Percentiles rank a stretch among this genome's conserved stretches.
These are phyloP conservation scores for Phortica okadai DNA, from an alignment of 2,888 invertebrate species.

Conservation along the genomic window DNA sequence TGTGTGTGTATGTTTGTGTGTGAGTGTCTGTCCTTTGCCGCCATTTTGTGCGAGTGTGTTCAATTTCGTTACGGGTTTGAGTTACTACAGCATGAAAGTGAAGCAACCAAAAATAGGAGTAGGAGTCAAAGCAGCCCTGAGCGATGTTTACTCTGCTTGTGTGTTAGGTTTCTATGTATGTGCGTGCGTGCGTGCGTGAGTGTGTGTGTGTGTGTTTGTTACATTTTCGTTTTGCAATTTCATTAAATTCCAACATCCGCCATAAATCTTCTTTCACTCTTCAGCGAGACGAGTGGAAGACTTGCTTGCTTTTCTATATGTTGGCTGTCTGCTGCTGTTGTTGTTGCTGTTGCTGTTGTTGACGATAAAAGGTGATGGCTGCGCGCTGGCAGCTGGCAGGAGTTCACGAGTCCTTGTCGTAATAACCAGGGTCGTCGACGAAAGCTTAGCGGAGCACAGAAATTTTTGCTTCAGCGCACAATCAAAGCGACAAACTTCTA, in stretches of 20 bases:
- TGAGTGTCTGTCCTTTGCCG: constrained; percentile 66
- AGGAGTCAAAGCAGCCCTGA: neutral
- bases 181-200: constrained; percentile 41
- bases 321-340: neutral
- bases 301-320: neutral
- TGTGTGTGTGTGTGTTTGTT: constrained; percentile 50
- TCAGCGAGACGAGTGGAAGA: constrained; percentile 49
- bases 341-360: neutral
- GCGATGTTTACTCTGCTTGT: constrained; percentile 13
- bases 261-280: constrained; percentile 76
- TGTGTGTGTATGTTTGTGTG: constrained; percentile 36
- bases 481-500: constrained; percentile 14
- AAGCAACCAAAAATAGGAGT: neutral
- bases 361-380: neutral
- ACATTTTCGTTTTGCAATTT: constrained; percentile 77
- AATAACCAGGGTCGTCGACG: neutral
- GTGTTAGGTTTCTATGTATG: neutral
- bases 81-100: constrained; percentile 1
- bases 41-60: constrained; percentile 61
- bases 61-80: constrained; percentile 37
- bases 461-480: neutral
- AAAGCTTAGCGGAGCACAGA: neutral
- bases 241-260: constrained; percentile 77
- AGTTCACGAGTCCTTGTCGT: neutral
- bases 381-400: neutral